A percentile compares a stretch with the other conserved stretches of the same genome.
Conservation (phyloP, 2,797 vertebrate genomes). For the Falco peregrinus region DNA sequence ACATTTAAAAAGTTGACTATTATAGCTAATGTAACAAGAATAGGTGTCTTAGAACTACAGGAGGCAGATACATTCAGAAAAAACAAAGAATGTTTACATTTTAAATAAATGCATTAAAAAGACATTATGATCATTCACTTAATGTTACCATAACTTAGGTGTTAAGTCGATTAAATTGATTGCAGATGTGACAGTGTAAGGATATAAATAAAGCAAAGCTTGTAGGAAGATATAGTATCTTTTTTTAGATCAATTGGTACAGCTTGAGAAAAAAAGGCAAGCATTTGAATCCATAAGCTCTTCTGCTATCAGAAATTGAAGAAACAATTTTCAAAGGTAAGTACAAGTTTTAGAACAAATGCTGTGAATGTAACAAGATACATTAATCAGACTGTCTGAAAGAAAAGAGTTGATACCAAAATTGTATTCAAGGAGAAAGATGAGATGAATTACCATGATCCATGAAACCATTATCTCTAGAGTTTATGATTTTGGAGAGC, state of each 20-base stretch:
- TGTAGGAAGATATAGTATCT: neutral
- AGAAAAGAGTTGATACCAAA: neutral
- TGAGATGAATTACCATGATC: neutral
- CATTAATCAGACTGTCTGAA: neutral
- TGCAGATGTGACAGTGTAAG: constrained; percentile 1
- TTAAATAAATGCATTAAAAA: constrained; percentile 15
- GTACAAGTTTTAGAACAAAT: constrained; percentile 2
- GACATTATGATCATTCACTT: neutral
- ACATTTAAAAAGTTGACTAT: neutral
- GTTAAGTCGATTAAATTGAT: neutral
- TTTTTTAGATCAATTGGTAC: neutral
- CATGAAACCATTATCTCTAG: neutral
- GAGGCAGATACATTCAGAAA: neutral
- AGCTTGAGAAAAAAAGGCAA: neutral
- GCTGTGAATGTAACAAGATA: neutral
- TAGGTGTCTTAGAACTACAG: neutral
- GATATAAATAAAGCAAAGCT: neutral
- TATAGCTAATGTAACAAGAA: neutral
- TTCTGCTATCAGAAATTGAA: neutral
- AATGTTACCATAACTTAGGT: neutral
- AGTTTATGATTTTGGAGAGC: neutral
- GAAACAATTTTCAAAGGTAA: neutral
- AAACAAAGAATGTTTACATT: neutral
- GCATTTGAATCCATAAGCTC: neutral
- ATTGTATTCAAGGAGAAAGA: neutral